Evolutionary conservation across 2,797 vertebrate genomes (phyloP), one percentile per base, ranked within the genome.

Genomic region (Cottoperca gobio): DNA sequence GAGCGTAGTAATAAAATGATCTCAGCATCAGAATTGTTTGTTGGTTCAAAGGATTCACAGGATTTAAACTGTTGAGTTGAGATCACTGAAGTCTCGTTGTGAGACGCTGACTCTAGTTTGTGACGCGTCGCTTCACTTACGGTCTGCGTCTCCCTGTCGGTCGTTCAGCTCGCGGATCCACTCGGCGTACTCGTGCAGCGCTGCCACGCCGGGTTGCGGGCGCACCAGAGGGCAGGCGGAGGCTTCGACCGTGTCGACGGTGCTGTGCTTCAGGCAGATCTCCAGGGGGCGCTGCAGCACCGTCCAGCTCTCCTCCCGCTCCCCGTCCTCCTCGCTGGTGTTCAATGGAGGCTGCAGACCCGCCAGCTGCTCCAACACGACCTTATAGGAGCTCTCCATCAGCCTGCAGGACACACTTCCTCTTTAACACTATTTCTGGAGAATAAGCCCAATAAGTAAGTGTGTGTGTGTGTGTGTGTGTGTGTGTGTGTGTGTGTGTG

Each of bases 261-360:
- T 95, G 92, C 96, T 97, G 91, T 98, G 93, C 64, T 96, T 96
- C 82, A 99, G 93, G 70, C 96, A 95, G 61, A 99, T 98, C 87
- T 98, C 95, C 83, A 99, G 91, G 3, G 97, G 97, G 49, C 78
- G 91, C 77, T 95, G 95, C 72, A 97, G 95, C 43, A 96, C 82
- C 0, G 86, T 79, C 21, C 92, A 91, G 33, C 94, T 90, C 60
- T 91, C 88, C 11, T 92, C 90, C 0, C 78, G 52, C 9, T 89
- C 86, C 62, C 77, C 78, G 21, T 86, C 81, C 4, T 82, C 81
- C 17, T 73, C 67, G 0, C 13, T 17, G 13, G 1, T 21, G 49
- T 49, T 82, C 17, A 1, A 8, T 0, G 79, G 86, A 3, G 94
- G 85, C 52, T 93, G 91, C 81, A 96, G 83, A 55, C 89, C 96